A percentile compares a stretch with the other conserved stretches of the same genome.
Evolutionary conservation across 2,888 invertebrate genomes (phyloP).

Genomic region (Phaedon cochleariae): DNA sequence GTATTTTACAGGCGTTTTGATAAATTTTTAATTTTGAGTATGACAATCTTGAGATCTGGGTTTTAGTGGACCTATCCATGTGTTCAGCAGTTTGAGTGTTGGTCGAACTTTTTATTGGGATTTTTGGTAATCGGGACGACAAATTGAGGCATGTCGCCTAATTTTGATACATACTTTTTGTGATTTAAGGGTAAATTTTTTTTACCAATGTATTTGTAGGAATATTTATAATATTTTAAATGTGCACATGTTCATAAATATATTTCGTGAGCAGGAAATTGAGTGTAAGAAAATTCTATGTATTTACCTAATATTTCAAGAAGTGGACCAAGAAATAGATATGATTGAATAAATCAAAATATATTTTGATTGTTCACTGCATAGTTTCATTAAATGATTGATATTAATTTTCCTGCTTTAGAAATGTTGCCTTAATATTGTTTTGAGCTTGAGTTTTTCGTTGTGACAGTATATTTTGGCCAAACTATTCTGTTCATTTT

Average conservation of each 20-base stretch:
- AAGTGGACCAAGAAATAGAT: not conserved
- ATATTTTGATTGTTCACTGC: not conserved
- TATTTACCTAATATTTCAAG: too few relatives aligned
- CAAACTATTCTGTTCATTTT: slow-evolving; percentile 23
- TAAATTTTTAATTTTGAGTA: too few relatives aligned
- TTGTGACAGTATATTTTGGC: slow-evolving; percentile 15
- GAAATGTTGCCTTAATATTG: slow-evolving; percentile 4
- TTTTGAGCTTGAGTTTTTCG: slow-evolving; percentile 1
- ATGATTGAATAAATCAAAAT: not conserved
- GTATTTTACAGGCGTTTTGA: too few relatives aligned
- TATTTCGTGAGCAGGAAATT: slow-evolving; percentile 9
- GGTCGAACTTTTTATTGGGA: not conserved
- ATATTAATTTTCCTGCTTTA: not conserved
- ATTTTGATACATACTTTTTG: slow-evolving; percentile 42
- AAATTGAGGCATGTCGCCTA: slow-evolving; percentile 32
- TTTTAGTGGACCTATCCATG: not conserved
- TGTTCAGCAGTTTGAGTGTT: not conserved
- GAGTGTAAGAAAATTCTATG: too few relatives aligned
- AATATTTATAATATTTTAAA: slow-evolving; percentile 44
- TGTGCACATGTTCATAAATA: slow-evolving; percentile 43
- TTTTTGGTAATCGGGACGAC: slow-evolving; percentile 7
- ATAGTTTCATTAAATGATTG: not conserved
- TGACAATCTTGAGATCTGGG: too few relatives aligned
- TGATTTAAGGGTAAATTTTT: slow-evolving; percentile 53
- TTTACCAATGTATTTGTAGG: slow-evolving; percentile 52